phyloP scores from a whole-genome alignment of 2,113 vertebrate species.

The Smithornis capensis region DNA sequence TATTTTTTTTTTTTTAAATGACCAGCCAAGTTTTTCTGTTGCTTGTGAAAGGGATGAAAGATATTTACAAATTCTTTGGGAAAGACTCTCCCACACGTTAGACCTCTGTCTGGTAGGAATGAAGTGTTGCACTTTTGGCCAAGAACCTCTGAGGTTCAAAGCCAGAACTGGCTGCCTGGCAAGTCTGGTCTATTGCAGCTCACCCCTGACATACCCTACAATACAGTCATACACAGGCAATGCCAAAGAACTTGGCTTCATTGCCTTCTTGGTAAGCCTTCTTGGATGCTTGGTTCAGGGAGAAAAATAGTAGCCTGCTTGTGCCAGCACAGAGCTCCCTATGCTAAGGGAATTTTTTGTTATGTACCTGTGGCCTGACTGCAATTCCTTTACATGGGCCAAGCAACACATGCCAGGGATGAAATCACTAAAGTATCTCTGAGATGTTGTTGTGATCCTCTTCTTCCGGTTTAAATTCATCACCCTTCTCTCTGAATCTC shows the following conservation, averaged over 20 bases:
- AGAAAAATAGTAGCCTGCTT: background rate
- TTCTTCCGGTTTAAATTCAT: background rate
- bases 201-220: too few species aligned
- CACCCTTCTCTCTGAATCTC: background rate
- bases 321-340: background rate
- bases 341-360: background rate
- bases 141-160: background rate
- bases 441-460: background rate
- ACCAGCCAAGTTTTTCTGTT: background rate
- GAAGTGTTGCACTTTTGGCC: background rate
- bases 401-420: background rate
- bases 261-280: background rate
- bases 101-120: background rate
- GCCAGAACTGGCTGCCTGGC: background rate
- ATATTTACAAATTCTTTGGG: background rate
- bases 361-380: background rate
- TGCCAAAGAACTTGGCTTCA: background rate
- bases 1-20: background rate
- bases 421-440: background rate
- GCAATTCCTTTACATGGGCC: background rate
- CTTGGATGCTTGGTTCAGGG: background rate
- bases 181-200: background rate
- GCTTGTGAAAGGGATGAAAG: background rate
- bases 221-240: background rate
- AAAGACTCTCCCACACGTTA: background rate